These are phyloP conservation scores for Todus mexicanus DNA, from an alignment of 2,797 vertebrate species.

Conservation along the genomic window DNA sequence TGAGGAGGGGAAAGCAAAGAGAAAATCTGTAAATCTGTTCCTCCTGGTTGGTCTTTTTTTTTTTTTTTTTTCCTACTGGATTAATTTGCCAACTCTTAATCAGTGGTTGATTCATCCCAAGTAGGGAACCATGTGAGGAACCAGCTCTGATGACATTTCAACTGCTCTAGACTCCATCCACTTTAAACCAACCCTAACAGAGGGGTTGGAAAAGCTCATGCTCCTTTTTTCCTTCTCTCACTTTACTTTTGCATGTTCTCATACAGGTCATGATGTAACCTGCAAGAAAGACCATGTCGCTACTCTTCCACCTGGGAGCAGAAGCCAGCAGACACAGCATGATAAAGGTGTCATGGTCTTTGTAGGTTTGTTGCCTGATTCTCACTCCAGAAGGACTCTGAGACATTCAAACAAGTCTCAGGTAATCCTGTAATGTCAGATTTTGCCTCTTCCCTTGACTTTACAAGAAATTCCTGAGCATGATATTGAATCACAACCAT, in stretches of 20 bases:
- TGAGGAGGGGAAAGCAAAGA: not conserved
- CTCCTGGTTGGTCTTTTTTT: rapidly evolving
- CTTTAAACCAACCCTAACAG: not conserved
- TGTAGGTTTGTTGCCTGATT: not conserved
- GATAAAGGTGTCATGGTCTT: not conserved
- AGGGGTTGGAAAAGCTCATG: not conserved
- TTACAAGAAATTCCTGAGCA: constrained; percentile 40
- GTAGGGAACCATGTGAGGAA: not conserved
- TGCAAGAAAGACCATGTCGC: not conserved
- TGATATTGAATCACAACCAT: not conserved
- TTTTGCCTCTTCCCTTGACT: constrained; percentile 28
- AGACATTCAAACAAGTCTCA: not conserved
- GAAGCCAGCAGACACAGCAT: not conserved
- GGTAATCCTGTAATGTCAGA: not conserved
- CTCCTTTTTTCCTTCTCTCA: not conserved
- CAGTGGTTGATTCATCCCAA: not conserved
- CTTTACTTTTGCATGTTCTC: not conserved
- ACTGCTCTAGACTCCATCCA: not conserved
- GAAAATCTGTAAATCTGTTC: not conserved
- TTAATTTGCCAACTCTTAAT: not conserved
- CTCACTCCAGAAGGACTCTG: not conserved
- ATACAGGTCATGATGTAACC: not conserved
- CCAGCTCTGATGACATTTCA: not conserved
- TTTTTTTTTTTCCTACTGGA: not conserved
- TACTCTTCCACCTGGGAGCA: not conserved